Evolutionary conservation across 2,113 vertebrate species (phyloP).

Genomic region (Lagopus leucura): DNA sequence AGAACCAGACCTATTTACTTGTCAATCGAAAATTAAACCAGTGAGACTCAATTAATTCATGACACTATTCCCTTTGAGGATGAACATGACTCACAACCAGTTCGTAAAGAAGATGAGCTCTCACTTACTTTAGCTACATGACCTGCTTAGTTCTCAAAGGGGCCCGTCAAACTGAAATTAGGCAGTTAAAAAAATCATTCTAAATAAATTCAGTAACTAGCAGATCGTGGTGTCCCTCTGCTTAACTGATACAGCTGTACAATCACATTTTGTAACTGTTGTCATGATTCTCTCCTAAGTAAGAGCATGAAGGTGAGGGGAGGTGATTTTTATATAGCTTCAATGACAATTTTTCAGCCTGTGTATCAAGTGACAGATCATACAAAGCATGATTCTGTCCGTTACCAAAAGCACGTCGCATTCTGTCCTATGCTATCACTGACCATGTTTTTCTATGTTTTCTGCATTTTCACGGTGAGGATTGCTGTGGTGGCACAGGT

Average conservation of each 20-base stretch:
- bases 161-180: constrained; percentile 17
- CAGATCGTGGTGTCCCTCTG: background rate
- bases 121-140: constrained; percentile 35
- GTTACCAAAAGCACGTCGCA: fast-evolving
- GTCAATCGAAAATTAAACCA: constrained; percentile 14
- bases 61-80: constrained; percentile 33
- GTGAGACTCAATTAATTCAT: constrained; percentile 35
- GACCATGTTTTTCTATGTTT: background rate
- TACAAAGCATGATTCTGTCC: background rate
- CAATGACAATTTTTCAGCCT: background rate
- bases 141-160: constrained; percentile 35
- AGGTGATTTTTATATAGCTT: background rate
- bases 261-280: background rate
- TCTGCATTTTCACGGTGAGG: background rate
- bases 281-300: background rate
- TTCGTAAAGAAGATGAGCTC: constrained; percentile 16
- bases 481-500: background rate
- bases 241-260: background rate
- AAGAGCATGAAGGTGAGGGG: background rate
- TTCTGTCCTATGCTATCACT: background rate
- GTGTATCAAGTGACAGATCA: background rate
- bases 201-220: background rate
- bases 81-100: constrained; percentile 13
- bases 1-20: constrained; percentile 8
- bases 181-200: background rate